Conservation (phyloP, 2,888 invertebrate genomes). For the Drosophila niveifrons region DNA sequence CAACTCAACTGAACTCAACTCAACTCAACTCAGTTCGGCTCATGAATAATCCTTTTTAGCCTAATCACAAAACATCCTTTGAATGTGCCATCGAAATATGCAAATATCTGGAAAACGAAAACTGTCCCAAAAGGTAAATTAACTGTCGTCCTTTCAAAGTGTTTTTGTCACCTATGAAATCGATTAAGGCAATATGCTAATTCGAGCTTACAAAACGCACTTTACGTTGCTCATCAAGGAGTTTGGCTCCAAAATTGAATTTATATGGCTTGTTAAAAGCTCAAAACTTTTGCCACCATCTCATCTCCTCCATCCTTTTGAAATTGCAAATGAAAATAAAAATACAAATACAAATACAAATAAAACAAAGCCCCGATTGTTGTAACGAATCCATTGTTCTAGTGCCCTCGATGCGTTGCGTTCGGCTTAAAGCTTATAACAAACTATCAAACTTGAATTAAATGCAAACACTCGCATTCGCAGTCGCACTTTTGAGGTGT, state of each 20-base stretch:
- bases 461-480: slow-evolving; percentile 42
- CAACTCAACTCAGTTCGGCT: slow-evolving; percentile 43
- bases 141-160: slow-evolving; percentile 31
- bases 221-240: slow-evolving; percentile 17
- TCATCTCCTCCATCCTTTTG: too few relatives aligned
- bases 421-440: slow-evolving; percentile 67
- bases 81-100: slow-evolving; percentile 53
- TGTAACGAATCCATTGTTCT: slow-evolving; percentile 48
- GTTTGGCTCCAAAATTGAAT: slow-evolving; percentile 68
- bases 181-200: slow-evolving; percentile 58
- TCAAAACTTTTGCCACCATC: slow-evolving; percentile 44
- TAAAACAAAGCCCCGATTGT: slow-evolving; percentile 60
- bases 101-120: slow-evolving; percentile 50
- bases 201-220: slow-evolving; percentile 4
- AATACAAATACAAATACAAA: slow-evolving; percentile 47
- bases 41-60: slow-evolving; percentile 74
- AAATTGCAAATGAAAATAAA: not conserved
- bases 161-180: slow-evolving; percentile 77
- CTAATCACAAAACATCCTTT: slow-evolving; percentile 41
- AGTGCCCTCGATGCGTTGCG: slow-evolving; percentile 5
- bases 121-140: slow-evolving; percentile 59
- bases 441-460: slow-evolving; percentile 80
- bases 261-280: slow-evolving; percentile 73
- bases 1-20: not conserved
- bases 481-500: slow-evolving; percentile 19